These are phyloP conservation scores for Sebastes baramenuke DNA, from an alignment of 2,797 vertebrate genomes.

Conservation along the genomic window DNA sequence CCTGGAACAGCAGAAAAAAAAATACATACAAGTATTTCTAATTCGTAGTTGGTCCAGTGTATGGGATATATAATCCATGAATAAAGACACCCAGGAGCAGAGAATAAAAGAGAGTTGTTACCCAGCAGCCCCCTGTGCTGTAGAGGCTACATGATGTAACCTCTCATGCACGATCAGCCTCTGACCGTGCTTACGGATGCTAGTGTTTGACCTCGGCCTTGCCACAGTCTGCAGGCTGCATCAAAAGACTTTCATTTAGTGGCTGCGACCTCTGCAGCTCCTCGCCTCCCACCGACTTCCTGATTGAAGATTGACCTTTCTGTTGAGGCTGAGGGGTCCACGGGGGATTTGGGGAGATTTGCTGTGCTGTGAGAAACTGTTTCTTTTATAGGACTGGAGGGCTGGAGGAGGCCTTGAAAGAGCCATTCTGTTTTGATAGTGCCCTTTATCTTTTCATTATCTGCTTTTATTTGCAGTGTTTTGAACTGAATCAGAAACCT, in stretches of 20 bases:
- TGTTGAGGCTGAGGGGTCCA: background rate
- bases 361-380: slow-evolving; percentile 13
- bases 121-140: slow-evolving; percentile 6
- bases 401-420: background rate
- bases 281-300: slow-evolving; percentile 12
- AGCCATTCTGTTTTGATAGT: background rate
- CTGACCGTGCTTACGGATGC: background rate
- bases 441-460: background rate
- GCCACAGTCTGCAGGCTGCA: background rate
- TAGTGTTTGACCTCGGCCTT: slow-evolving; percentile 27
- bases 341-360: slow-evolving; percentile 48
- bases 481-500: background rate
- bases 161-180: slow-evolving; percentile 10
- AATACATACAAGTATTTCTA: background rate
- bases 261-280: slow-evolving; percentile 25
- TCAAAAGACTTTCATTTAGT: slow-evolving; percentile 40
- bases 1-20: background rate
- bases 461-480: background rate
- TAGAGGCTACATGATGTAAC: slow-evolving; percentile 12
- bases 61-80: background rate
- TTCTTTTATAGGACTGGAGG: slow-evolving; percentile 9
- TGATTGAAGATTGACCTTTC: slow-evolving; percentile 67
- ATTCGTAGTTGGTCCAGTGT: background rate
- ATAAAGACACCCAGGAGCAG: background rate
- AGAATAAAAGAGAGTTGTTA: background rate